Base-by-base conservation (phyloP, 1,140 invertebrate species). In the Paraescarpia echinospica region DNA sequence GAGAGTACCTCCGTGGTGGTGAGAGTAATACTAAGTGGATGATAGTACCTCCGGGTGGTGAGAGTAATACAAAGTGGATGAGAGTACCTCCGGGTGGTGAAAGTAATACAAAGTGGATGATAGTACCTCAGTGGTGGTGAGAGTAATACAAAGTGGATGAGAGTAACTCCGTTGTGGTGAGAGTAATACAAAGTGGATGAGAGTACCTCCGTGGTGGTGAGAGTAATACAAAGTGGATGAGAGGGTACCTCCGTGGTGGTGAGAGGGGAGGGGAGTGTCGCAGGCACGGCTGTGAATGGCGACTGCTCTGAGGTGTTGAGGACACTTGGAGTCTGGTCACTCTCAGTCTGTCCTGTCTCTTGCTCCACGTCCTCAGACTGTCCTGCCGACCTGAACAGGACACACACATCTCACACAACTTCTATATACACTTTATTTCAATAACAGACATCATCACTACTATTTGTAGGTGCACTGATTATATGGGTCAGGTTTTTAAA, bases 221-320 rank as follows among this genome's bases (percentile, higher is more conserved):
- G 35, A 90, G 90, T 4, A n/a, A 4, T 14, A 33, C 34, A 89
- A 33, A 1, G 27, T 90, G 0, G 31, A 5, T 34, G 35, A 27
- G 9, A 35, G 14, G 41, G 33, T 34, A 91, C 93, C 93, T 95
- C 95, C 93, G 94, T 93, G 33, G 94, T 94, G 91, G 94, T 94
- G 33, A 94, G 93, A 27, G 95, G 94, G 34, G 94, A 95, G 35
- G 93, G 90, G 12, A 93, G 89, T 8, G 93, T 90, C 35, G 93
- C 34, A 41, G 92, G 35, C 35, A 92, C 91, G 1, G 91, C 41
- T 22, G 90, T 93, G 48, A 93, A 93, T 35, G 92, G 77, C 89
- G 92, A 93, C 35, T 93, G 33, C 6, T 51, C 92, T 14, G 92
- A 93, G 4, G 90, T 34, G 18, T 33, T 34, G 33, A 92, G 51